phyloP scores from a whole-genome alignment of 1,140 invertebrate genomes.

The Adoxophyes honmai region DNA sequence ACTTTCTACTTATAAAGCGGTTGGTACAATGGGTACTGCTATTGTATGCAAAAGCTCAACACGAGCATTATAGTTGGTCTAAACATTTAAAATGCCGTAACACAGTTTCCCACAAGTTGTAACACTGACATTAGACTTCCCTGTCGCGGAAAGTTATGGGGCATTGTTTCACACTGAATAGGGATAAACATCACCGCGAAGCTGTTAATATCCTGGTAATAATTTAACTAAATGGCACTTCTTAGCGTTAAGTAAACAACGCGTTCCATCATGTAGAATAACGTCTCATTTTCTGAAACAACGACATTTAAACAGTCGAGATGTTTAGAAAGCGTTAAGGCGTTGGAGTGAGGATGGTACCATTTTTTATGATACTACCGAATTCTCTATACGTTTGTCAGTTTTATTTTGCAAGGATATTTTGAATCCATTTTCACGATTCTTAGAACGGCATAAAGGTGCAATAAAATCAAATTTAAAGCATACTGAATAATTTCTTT shows the following conservation, averaged over 20 bases:
- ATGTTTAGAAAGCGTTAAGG: too few relatives aligned
- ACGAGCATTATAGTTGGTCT: not conserved
- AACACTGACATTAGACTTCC: constrained; percentile 15
- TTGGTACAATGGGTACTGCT: not conserved
- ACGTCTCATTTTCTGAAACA: not conserved
- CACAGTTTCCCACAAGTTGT: constrained; percentile 9
- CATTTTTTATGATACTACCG: too few relatives aligned
- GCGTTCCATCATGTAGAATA: not conserved
- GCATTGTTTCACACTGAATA: constrained; percentile 36
- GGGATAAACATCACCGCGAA: constrained; percentile 30
- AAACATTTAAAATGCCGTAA: constrained; percentile 8
- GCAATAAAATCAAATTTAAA: too few relatives aligned
- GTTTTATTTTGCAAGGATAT: too few relatives aligned
- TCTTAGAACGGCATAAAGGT: too few relatives aligned
- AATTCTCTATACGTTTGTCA: too few relatives aligned
- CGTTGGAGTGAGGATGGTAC: too few relatives aligned
- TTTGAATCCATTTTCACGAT: too few relatives aligned
- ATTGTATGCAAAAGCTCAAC: not conserved
- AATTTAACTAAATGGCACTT: not conserved
- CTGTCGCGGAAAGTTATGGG: constrained; percentile 29
- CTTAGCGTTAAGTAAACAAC: not conserved
- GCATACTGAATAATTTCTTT: too few relatives aligned
- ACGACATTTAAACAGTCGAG: not conserved
- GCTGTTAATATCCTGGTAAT: constrained; percentile 10
- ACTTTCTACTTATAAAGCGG: too few relatives aligned